Base-by-base conservation (phyloP, 2,113 vertebrate species). In the Trinectes maculatus region DNA sequence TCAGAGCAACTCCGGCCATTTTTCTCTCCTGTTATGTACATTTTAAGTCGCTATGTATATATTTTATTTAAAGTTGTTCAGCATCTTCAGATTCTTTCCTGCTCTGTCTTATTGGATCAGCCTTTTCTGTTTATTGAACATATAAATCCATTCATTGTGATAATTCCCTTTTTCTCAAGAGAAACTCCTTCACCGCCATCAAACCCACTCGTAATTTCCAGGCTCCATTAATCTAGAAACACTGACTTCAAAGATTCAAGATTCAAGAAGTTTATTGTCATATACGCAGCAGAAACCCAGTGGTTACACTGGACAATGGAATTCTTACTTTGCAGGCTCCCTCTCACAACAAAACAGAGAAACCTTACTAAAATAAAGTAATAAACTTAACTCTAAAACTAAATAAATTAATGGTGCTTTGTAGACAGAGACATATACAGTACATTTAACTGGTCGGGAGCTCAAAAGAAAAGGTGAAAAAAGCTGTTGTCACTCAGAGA, bases 1-100 rank as follows among this genome's bases (percentile, higher is more conserved):
- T 94, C 85, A 93, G 85, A 92, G 71, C 77, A 69, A 63, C 67
- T 91, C 68, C 76, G 44, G 47, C 2, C 25, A 26, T 34, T 21
- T 90, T 80, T 73, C 16, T n/a, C 21, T 56, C 59, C 16, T 57
- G 4, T 46, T 46, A 34, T 67, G 24, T 60, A 18, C 15, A 49
- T 40, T 59, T 42, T 1, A 40, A 24, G 18, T 63, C 26, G 6
- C 31, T 42, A 15, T 22, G 7, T 52, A 8, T 22, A 9, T 52
- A 8, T 55, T 15, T 22, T 49, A 24, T 57, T 21, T 4, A 13
- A 63, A 36, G n/a, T 53, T 0, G 42, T 69, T 93, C 74, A 83
- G 11, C 57, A 31, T 34, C 58, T 64, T 62, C 82, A 59, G 68
- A n/a, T 77, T 61, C 72, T 74, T 83, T 1, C n/a, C 36, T 79